Evolutionary conservation across 1,140 invertebrate genomes (phyloP).

Genomic region (Atta cephalotes): DNA sequence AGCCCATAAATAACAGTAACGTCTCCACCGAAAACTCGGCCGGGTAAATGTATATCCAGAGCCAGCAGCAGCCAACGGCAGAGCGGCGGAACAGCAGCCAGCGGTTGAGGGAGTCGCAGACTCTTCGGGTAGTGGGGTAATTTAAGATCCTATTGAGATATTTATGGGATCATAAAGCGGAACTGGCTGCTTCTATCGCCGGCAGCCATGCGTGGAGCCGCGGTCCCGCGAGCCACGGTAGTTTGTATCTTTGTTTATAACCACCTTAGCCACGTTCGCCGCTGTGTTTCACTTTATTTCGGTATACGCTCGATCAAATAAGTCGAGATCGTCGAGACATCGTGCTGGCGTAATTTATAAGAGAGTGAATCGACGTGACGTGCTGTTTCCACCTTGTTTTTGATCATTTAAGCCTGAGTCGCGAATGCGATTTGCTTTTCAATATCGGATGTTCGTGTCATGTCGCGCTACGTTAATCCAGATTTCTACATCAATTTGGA

Average conservation of each 20-base stretch:
- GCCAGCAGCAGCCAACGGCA: slow-evolving; percentile 65
- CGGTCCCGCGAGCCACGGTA: slow-evolving; percentile 68
- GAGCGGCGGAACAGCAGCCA: slow-evolving; percentile 62
- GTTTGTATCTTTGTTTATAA: slow-evolving; percentile 77
- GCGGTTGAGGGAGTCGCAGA: slow-evolving; percentile 69
- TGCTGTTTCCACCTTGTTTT: slow-evolving; percentile 41
- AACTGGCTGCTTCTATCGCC: slow-evolving; percentile 77
- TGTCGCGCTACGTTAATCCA: background rate
- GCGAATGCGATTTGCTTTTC: background rate
- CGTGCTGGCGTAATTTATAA: slow-evolving; percentile 60
- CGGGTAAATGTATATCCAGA: slow-evolving; percentile 80
- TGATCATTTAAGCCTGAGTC: background rate
- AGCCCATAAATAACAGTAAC: slow-evolving; percentile 85
- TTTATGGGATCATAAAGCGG: slow-evolving; percentile 83
- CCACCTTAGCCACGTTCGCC: slow-evolving; percentile 56
- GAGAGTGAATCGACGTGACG: slow-evolving; percentile 28
- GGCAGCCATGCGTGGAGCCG: slow-evolving; percentile 71
- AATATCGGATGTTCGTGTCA: background rate
- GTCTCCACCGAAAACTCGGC: slow-evolving; percentile 84
- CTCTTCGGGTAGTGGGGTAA: slow-evolving; percentile 73
- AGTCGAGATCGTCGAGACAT: slow-evolving; percentile 35
- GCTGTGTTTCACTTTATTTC: slow-evolving; percentile 69
- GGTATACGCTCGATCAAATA: slow-evolving; percentile 62
- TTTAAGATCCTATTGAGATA: slow-evolving; percentile 84
- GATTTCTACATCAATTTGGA: background rate